These are phyloP conservation scores for Pipra filicauda DNA, from an alignment of 2,113 vertebrate species.

Conservation along the genomic window DNA sequence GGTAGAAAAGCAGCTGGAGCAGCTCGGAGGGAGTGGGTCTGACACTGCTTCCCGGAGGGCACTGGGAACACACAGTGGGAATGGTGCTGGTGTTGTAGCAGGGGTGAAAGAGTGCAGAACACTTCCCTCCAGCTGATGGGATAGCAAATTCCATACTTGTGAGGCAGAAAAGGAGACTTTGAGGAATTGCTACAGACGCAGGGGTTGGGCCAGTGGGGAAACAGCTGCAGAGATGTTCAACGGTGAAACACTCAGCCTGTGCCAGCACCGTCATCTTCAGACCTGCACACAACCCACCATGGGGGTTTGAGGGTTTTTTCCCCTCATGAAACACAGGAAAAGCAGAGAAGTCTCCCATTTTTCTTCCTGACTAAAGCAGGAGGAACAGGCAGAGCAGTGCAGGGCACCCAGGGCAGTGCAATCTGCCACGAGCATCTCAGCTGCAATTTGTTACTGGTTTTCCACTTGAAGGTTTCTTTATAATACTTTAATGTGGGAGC, in stretches of 20 bases:
- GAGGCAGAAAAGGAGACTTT: not conserved
- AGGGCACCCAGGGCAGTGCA: not conserved
- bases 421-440: constrained; percentile 13
- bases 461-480: constrained; percentile 59
- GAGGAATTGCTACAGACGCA: not conserved
- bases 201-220: not conserved
- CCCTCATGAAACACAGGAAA: not conserved
- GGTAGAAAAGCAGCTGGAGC: not conserved
- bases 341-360: not conserved
- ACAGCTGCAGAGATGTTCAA: not conserved
- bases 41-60: not conserved
- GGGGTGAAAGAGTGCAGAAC: not conserved
- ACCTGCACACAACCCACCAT: accelerated
- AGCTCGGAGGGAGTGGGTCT: not conserved
- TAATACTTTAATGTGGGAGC: constrained; percentile 62
- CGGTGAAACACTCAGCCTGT: not conserved
- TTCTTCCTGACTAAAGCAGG: not conserved
- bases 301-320: not conserved
- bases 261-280: not conserved
- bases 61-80: not conserved
- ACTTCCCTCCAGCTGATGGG: not conserved
- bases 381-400: not conserved
- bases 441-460: constrained; percentile 65
- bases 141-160: not conserved
- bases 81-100: not conserved